Base-by-base conservation (phyloP, 2,888 invertebrate species). In the Drosophila aldrichi region DNA sequence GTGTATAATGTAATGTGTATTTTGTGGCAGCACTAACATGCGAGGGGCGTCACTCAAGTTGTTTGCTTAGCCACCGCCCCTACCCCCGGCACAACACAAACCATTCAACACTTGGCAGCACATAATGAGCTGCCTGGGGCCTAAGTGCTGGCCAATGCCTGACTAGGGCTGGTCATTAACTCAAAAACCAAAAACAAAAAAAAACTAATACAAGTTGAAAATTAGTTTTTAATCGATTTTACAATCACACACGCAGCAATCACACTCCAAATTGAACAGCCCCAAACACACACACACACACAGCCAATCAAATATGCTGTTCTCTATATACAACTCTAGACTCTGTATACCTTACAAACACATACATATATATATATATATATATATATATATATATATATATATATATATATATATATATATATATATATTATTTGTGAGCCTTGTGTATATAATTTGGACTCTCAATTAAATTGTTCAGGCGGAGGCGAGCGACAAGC, bases 151-250 rank as follows among this genome's bases (percentile, higher is more conserved):
- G 14, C 36, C 63, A 49, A 22, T 7, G 16, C 7, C 54, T 56
- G 46, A 60, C 44, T 43, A 36, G 34, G 7, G 20, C 56, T 58
- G 59, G 70, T 62, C 75, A 75, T 75, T 75, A 75, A 62, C 74
- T 76, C 20, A 44, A 54, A 46, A 22, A 18, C 32, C 32, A 32
- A 38, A 16, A 12, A 36, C 25, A 38, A 16, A 12, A 25, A 61
- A 14, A 43, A 41, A 16, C 29, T 22, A 25, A 14, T 14, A 70
- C 62, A 66, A 73, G 60, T 86, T 78, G 79, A 79, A 88, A 88
- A 90, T 89, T 78, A 79, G 79, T 85, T 91, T 89, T 82, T 91
- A 91, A 91, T 91, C 91, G 91, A 91, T 91, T 91, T 91, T 80
- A 89, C 82, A 90, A 79, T 83, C 80, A 85, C 81, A 88, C 80